Conservation (phyloP, 2,113 vertebrate species). For the Pseudois nayaur region DNA sequence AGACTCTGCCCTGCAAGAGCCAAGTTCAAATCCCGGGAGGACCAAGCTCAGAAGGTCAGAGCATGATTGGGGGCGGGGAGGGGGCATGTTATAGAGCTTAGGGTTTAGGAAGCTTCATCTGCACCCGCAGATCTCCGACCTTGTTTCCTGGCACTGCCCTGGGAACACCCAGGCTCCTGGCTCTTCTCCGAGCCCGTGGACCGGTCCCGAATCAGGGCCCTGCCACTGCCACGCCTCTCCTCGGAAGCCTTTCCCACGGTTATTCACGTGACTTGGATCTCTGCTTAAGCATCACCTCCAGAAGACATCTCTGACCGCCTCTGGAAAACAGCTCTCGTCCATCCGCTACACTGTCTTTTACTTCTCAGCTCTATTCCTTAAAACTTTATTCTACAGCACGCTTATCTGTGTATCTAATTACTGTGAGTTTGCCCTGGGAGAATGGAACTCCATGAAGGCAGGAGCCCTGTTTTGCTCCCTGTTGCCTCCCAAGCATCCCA, state of each 20-base stretch:
- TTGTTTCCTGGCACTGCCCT: background rate
- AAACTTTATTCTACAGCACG: rapidly evolving
- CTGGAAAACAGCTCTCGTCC: background rate
- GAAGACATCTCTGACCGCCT: background rate
- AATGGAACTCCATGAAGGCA: background rate
- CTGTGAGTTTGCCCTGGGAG: background rate
- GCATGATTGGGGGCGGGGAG: rapidly evolving
- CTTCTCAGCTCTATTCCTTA: background rate
- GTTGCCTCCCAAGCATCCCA: background rate
- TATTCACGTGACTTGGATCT: rapidly evolving
- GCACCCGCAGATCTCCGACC: background rate
- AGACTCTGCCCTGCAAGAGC: background rate
- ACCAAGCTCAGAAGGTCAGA: background rate
- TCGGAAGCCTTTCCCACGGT: background rate
- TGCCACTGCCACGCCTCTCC: background rate
- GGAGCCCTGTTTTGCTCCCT: background rate
- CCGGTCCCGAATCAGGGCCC: rapidly evolving
- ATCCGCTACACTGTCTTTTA: background rate
- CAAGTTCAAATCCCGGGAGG: background rate
- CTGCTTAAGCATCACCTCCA: background rate
- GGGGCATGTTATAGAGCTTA: too few species aligned
- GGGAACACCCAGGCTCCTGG: background rate
- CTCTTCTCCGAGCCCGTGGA: rapidly evolving
- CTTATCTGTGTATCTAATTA: background rate
- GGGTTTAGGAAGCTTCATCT: background rate